These are phyloP conservation scores for Okamejei kenojei DNA, from an alignment of 2,797 vertebrate genomes.

Conservation along the genomic window DNA sequence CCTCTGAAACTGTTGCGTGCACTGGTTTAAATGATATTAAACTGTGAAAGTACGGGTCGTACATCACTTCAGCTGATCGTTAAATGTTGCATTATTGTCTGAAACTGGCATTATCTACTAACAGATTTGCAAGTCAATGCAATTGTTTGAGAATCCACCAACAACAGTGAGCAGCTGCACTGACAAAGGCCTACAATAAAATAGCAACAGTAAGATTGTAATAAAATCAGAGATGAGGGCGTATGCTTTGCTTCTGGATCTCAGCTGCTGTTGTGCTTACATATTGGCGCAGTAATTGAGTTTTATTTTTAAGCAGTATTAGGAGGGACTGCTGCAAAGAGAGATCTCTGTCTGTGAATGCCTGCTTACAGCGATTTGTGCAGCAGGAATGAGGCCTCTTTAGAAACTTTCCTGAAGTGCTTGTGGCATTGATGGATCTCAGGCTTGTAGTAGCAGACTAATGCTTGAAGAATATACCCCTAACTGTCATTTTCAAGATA, in stretches of 20 bases:
- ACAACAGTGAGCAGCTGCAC: slow-evolving; percentile 16
- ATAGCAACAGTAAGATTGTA: slow-evolving; percentile 20
- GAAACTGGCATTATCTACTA: neutral
- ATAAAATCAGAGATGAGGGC: slow-evolving; percentile 24
- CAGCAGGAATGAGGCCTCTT: neutral
- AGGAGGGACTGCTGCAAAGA: neutral
- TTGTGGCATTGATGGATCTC: neutral
- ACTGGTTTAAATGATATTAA: slow-evolving; percentile 15
- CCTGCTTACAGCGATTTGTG: neutral
- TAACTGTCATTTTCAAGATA: slow-evolving; percentile 31
- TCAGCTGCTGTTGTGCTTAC: neutral
- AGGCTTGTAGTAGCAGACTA: slow-evolving; percentile 15
- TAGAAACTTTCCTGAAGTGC: neutral
- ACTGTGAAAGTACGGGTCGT: neutral
- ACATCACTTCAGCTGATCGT: slow-evolving; percentile 29
- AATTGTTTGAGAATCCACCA: slow-evolving; percentile 20
- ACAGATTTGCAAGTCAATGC: slow-evolving; percentile 29
- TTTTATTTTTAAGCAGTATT: slow-evolving; percentile 4
- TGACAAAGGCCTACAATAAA: slow-evolving; percentile 32
- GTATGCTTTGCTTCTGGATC: neutral
- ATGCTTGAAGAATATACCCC: neutral
- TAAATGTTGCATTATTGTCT: slow-evolving; percentile 21
- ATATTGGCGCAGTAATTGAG: neutral
- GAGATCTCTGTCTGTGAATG: neutral
- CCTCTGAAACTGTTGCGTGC: neutral